These are phyloP conservation scores for Poecilia gillii DNA, from an alignment of 2,797 vertebrate genomes.

Conservation along the genomic window DNA sequence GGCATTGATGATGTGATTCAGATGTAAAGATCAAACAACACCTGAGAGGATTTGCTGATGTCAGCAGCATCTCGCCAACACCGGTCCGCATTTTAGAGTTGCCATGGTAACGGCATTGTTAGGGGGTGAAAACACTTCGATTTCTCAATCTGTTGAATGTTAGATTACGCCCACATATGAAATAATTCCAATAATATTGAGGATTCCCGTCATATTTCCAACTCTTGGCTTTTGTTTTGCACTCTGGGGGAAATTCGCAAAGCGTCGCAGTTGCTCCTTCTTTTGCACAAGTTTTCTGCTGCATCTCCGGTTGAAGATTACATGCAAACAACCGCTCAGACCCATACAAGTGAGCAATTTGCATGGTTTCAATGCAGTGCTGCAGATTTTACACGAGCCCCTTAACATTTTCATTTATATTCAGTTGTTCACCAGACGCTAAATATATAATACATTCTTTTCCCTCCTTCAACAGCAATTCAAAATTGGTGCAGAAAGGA, in stretches of 20 bases:
- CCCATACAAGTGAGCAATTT: background rate
- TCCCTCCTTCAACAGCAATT: background rate
- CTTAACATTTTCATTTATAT: background rate
- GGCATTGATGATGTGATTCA: background rate
- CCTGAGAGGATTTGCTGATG: background rate
- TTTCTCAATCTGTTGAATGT: background rate
- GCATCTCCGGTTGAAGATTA: background rate
- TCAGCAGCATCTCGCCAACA: background rate
- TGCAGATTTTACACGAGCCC: background rate
- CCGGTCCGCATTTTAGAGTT: background rate
- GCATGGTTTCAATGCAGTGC: background rate
- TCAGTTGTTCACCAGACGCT: background rate
- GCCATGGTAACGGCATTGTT: background rate
- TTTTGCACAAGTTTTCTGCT: background rate
- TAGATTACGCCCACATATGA: background rate
- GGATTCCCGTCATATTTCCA: background rate
- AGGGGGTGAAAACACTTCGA: background rate
- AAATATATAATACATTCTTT: background rate
- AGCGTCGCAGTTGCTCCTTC: background rate
- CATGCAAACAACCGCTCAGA: background rate
- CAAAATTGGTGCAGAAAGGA: background rate
- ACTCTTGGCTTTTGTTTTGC: background rate
- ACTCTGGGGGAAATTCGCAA: background rate
- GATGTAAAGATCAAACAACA: background rate
- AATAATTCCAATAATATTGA: background rate